Evolutionary conservation across 2,113 vertebrate genomes (phyloP).

Genomic region (Gymnorhina tibicen): DNA sequence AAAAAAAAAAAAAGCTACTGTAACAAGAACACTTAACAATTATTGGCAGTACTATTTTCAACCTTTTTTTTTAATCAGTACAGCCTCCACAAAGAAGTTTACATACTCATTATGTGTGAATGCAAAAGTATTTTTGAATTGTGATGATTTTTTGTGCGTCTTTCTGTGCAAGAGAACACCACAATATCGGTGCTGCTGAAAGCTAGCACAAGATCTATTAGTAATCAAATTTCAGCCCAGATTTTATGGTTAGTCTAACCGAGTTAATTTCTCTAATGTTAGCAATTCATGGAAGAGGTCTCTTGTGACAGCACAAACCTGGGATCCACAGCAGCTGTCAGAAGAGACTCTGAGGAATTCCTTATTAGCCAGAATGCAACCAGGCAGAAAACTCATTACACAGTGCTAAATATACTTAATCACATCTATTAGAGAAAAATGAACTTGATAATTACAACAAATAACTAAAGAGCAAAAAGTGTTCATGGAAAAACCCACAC

Average conservation of each 20-base stretch:
- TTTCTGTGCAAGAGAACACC: not conserved
- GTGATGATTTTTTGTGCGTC: not conserved
- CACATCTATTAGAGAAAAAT: constrained; percentile 94
- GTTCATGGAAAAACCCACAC: constrained; percentile 53
- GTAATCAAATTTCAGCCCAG: constrained; percentile 81
- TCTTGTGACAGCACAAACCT: constrained; percentile 68
- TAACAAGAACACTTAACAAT: not conserved
- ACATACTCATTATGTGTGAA: not conserved
- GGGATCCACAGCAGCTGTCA: constrained; percentile 81
- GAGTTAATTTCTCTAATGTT: constrained; percentile 82
- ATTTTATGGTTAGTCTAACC: constrained; percentile 81
- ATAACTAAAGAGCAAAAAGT: constrained; percentile 87
- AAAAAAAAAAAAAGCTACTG: not conserved
- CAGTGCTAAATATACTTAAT: constrained; percentile 98
- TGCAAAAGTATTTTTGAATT: not conserved
- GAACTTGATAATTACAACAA: constrained; percentile 91
- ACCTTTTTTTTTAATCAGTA: not conserved
- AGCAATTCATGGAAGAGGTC: constrained; percentile 72
- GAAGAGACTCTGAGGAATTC: constrained; percentile 78
- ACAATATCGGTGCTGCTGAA: not conserved
- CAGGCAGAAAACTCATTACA: constrained; percentile 99
- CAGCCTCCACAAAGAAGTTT: not conserved
- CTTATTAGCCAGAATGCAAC: constrained; percentile 95
- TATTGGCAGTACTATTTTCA: not conserved
- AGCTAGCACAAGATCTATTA: constrained; percentile 61